These are phyloP conservation scores for Cylindroiulus punctatus DNA, from an alignment of 2,888 invertebrate species.

Conservation along the genomic window DNA sequence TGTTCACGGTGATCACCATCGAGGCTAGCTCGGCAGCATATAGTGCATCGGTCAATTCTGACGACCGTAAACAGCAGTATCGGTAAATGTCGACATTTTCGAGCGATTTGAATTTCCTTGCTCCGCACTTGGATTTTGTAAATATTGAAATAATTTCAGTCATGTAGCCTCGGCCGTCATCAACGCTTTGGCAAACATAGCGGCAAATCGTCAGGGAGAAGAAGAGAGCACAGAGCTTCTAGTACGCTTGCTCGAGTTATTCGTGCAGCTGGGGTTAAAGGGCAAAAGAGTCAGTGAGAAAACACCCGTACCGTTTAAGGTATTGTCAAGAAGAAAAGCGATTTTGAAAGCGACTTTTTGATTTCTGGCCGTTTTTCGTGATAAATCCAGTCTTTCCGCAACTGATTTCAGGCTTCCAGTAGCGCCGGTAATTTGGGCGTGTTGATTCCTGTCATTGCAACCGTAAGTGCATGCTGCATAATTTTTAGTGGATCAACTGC, in stretches of 20 bases:
- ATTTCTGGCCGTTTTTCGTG: background rate
- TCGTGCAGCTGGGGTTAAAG: constrained; percentile 97
- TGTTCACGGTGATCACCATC: constrained; percentile 95
- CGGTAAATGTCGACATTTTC: constrained; percentile 63
- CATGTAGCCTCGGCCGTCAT: constrained; percentile 96
- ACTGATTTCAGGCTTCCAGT: constrained; percentile 79
- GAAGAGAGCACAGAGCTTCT: constrained; percentile 84
- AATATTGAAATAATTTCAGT: constrained; percentile 64
- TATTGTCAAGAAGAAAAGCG: constrained; percentile 61
- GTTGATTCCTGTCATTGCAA: constrained; percentile 96
- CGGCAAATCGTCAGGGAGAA: constrained; percentile 91
- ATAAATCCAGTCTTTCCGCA: background rate
- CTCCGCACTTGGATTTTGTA: constrained; percentile 65
- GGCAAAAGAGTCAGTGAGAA: constrained; percentile 95
- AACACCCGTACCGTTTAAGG: constrained; percentile 76
- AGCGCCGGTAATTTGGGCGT: constrained; percentile 98
- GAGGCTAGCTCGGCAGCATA: constrained; percentile 78
- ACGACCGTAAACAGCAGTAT: constrained; percentile 73
- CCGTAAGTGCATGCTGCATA: constrained; percentile 66
- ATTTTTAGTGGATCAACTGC: background rate
- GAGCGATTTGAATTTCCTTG: background rate
- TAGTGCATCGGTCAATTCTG: constrained; percentile 68
- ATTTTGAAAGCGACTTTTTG: background rate
- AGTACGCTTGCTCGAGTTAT: constrained; percentile 89
- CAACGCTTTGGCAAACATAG: constrained; percentile 95